These are phyloP conservation scores for Stratiolaelaps scimitus DNA, from an alignment of 1,140 invertebrate species.

Conservation along the genomic window DNA sequence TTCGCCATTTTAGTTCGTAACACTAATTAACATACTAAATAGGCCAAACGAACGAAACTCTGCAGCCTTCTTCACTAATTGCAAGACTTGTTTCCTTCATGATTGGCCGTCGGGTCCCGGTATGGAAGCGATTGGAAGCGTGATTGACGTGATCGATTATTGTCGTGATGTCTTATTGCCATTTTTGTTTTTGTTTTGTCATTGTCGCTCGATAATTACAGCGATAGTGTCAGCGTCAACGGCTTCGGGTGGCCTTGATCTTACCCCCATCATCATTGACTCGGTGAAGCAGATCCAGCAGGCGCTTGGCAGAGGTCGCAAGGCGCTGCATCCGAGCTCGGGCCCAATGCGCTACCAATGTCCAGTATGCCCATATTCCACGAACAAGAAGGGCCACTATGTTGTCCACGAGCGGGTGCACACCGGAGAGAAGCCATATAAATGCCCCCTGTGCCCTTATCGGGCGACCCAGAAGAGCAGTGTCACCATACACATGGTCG, in stretches of 20 bases:
- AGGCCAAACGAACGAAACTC: too few species aligned
- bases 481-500: slow-evolving; percentile 24
- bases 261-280: slow-evolving; percentile 24
- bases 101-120: too few species aligned
- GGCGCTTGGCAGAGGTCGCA: slow-evolving; percentile 9
- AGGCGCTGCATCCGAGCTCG: not conserved
- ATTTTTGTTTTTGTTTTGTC: not conserved
- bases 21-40: too few species aligned
- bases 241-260: not conserved
- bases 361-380: slow-evolving; percentile 13
- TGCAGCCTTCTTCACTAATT: too few species aligned
- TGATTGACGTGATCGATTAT: too few species aligned
- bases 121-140: too few species aligned
- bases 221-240: too few species aligned
- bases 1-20: too few species aligned
- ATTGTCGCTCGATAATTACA: slow-evolving; percentile 7
- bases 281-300: slow-evolving; percentile 26
- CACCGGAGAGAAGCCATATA: slow-evolving; percentile 31
- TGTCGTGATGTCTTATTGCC: too few species aligned
- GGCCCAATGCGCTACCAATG: slow-evolving; percentile 16
- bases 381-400: slow-evolving; percentile 20
- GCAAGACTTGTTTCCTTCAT: too few species aligned
- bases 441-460: slow-evolving; percentile 29
- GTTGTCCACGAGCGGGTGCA: slow-evolving; percentile 29
- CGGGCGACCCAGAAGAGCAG: slow-evolving; percentile 25